Conservation (phyloP, 2,797 vertebrate species). For the Enteromius unitaeniatus region DNA sequence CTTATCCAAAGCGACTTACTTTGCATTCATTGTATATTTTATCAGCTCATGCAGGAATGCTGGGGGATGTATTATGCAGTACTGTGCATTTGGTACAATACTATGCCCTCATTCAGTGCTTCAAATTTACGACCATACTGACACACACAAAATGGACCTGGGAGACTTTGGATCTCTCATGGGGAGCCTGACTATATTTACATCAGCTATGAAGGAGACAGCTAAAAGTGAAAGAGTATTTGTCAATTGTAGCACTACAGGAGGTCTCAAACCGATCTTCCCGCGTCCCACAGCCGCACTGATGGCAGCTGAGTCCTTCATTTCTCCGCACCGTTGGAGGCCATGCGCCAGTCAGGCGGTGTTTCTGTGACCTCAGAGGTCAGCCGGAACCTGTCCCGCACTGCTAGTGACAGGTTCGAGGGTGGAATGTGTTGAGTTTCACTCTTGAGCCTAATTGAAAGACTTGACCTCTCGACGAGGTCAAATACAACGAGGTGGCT, state of each 20-base stretch:
- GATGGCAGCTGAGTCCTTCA: slow-evolving; percentile 9
- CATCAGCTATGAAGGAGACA: slow-evolving; percentile 21
- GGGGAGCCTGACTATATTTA: slow-evolving; percentile 32
- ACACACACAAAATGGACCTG: slow-evolving; percentile 11
- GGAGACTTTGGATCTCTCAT: slow-evolving; percentile 10
- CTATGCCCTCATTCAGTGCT: background rate
- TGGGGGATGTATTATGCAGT: background rate
- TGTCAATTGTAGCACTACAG: background rate
- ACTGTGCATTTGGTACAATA: background rate
- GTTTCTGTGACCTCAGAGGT: slow-evolving; percentile 61
- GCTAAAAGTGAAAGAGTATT: slow-evolving; percentile 26
- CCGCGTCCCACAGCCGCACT: background rate
- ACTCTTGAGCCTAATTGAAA: slow-evolving; percentile 60
- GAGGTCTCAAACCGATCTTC: background rate
- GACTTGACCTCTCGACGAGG: slow-evolving; percentile 47
- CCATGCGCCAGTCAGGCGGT: slow-evolving; percentile 41
- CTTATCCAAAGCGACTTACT: slow-evolving; percentile 14
- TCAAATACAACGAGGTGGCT: slow-evolving; percentile 42
- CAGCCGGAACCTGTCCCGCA: slow-evolving; percentile 32
- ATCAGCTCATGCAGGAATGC: slow-evolving; percentile 18
- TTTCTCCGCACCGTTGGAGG: slow-evolving; percentile 31
- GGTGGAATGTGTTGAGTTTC: slow-evolving; percentile 61
- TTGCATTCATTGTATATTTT: slow-evolving; percentile 32
- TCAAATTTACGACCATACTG: background rate
- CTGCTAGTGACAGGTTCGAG: slow-evolving; percentile 51